A percentile compares a stretch with the other conserved stretches of the same genome.
Conservation (phyloP, 2,797 vertebrate species). For the Enteromius mattozi region DNA sequence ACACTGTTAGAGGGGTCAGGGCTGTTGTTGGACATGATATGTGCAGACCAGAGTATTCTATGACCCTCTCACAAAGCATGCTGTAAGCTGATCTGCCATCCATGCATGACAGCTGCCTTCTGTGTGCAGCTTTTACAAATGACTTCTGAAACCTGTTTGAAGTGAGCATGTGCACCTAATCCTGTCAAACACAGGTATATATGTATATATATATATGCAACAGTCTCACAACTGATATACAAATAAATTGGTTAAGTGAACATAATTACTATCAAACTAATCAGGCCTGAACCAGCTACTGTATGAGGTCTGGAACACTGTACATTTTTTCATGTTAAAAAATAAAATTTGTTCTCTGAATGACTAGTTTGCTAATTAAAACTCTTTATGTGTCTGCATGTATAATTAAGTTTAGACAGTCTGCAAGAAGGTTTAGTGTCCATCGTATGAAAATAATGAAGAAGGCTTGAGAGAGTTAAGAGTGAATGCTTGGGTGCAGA, state of each 20-base stretch:
- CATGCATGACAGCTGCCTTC: constrained; percentile 45
- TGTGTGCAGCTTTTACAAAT: constrained; percentile 29
- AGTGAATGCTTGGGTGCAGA: background rate
- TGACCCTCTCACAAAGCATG: constrained; percentile 50
- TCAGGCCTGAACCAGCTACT: background rate
- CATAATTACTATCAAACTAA: background rate
- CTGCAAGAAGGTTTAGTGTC: background rate
- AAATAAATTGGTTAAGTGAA: constrained; percentile 5
- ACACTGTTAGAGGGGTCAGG: constrained; percentile 21
- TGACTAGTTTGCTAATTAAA: background rate
- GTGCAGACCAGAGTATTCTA: constrained; percentile 34
- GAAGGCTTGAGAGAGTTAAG: background rate
- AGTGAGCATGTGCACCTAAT: constrained; percentile 28
- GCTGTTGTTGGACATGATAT: constrained; percentile 48
- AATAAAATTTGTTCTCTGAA: background rate
- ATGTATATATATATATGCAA: background rate
- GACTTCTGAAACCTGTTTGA: background rate
- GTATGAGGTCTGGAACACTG: no score
- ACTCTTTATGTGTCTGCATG: background rate
- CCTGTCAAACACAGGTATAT: background rate
- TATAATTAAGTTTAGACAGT: background rate
- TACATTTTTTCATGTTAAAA: background rate
- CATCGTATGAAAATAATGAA: background rate
- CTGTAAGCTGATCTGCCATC: constrained; percentile 47
- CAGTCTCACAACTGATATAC: background rate